Percentiles rank a stretch among this genome's conserved stretches.
Conservation (phyloP, 2,113 vertebrate species). For the Mola mola region DNA sequence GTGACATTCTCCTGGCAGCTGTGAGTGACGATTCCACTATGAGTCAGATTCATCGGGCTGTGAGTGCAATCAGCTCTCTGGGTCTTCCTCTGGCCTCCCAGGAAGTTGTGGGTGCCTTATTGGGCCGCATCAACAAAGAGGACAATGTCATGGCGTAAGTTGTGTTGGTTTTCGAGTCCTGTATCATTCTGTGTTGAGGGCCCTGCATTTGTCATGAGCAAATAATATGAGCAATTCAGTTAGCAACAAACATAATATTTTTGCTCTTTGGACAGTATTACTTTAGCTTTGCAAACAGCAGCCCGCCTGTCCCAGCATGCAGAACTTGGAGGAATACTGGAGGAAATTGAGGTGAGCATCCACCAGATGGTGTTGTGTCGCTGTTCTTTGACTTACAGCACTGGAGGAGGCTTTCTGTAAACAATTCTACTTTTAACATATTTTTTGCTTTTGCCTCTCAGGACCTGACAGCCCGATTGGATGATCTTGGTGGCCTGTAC, state of each 20-base stretch:
- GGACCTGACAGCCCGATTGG: constrained; percentile 96
- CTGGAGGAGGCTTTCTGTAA: background rate
- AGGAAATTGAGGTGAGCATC: constrained; percentile 93
- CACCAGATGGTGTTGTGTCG: constrained; percentile 55
- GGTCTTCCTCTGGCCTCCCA: constrained; percentile 93
- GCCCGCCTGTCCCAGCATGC: constrained; percentile 93
- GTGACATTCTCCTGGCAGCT: constrained; percentile 91
- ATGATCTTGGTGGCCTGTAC: constrained; percentile 94
- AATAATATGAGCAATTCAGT: background rate
- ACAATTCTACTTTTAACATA: background rate
- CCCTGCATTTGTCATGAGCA: no score
- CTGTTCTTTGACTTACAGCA: rapidly evolving
- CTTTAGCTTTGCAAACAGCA: constrained; percentile 90
- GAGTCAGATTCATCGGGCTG: constrained; percentile 91
- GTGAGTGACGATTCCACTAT: constrained; percentile 94
- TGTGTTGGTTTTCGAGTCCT: background rate
- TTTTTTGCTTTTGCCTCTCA: constrained; percentile 52
- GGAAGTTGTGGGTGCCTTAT: constrained; percentile 90
- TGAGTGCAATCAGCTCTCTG: constrained; percentile 89
- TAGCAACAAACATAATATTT: background rate
- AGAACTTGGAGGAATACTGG: constrained; percentile 91
- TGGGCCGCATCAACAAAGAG: constrained; percentile 92
- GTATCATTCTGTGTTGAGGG: background rate
- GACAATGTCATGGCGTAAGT: constrained; percentile 94
- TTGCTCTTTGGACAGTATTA: constrained; percentile 82